Evolutionary conservation across 1,140 invertebrate genomes (phyloP), one percentile per base, ranked within the genome.

Genomic region (Heliconius hewitsoni): DNA sequence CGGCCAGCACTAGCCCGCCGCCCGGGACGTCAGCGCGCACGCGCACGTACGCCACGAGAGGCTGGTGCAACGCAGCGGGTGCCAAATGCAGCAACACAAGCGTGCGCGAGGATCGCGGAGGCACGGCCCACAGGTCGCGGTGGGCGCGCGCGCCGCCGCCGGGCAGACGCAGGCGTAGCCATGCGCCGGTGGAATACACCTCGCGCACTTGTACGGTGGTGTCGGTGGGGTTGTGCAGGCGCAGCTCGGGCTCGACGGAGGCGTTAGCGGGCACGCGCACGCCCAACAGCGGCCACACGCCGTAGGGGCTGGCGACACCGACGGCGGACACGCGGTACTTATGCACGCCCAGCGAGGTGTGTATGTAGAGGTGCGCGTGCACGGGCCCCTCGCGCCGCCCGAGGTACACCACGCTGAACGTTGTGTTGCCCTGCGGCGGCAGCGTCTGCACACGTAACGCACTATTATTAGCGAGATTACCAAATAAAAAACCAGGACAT

Each of bases 331-430:
- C 91, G 39, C 89, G 89, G 77, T 95, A 95, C 81, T 93, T 91
- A 82, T 91, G 89, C 55, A 94, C 88, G 70, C 98, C 98, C 93
- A 98, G 97, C 73, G 98, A 98, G 19, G 98, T 99, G 94, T 99
- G 98, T 89, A 99, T 98, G 94, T 97, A 98, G 89, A 99, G 96
- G 92, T 97, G 97, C 92, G 98, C 98, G 92, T 98, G 96, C 82
- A 98, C 96, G 87, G 96, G 96, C 81, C 98, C 98, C 94, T 98
- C 97, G 94, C 98, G 97, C 88, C 98, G 95, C 27, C 98, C 98
- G 85, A 99, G 96, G 95, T 99, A 99, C 77, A 99, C 98, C 85
- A 99, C 98, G 95, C 97, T 98, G 95, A 99, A 99, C 80, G 98
- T 97, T 83, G 98, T 99, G 93, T 99, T 99, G 72, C 97, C 97